A percentile compares a stretch with the other conserved stretches of the same genome.
Conservation (phyloP, 2,888 invertebrate species). For the Sthenelais limicola region DNA sequence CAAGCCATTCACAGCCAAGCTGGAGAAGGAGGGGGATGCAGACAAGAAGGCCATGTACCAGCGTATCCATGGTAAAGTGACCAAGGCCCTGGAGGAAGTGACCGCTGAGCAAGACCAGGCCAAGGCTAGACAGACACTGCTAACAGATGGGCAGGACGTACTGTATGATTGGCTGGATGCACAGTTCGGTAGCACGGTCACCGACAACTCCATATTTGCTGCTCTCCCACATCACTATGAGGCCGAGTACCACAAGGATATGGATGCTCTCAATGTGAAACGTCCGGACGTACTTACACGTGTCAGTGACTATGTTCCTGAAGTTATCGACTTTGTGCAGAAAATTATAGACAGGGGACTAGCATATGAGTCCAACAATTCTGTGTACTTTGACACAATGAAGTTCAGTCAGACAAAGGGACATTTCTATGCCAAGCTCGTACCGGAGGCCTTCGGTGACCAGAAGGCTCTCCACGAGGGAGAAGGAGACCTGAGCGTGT, state of each 20-base stretch:
- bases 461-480: slow-evolving; percentile 82
- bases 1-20: slow-evolving; percentile 68
- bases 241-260: slow-evolving; percentile 93
- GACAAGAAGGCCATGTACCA: slow-evolving; percentile 91
- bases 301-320: slow-evolving; percentile 98
- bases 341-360: slow-evolving; percentile 88
- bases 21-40: slow-evolving; percentile 79
- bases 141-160: slow-evolving; percentile 79
- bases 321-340: slow-evolving; percentile 91
- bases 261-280: slow-evolving; percentile 93
- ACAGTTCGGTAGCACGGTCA: slow-evolving; percentile 83
- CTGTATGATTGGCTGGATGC: slow-evolving; percentile 94
- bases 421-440: slow-evolving; percentile 96
- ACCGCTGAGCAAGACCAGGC: no score
- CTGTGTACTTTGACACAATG: slow-evolving; percentile 96
- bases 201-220: slow-evolving; percentile 93
- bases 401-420: slow-evolving; percentile 85
- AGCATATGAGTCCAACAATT: slow-evolving; percentile 88
- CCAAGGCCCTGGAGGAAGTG: slow-evolving; percentile 76
- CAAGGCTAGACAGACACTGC: slow-evolving; percentile 54
- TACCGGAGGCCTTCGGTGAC: slow-evolving; percentile 96
- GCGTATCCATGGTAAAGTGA: slow-evolving; percentile 79
- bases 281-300: slow-evolving; percentile 95
- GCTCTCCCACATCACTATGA: slow-evolving; percentile 92
- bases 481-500: slow-evolving; percentile 82